phyloP scores from a whole-genome alignment of 1,140 invertebrate species.

The Steinernema feltiae region DNA sequence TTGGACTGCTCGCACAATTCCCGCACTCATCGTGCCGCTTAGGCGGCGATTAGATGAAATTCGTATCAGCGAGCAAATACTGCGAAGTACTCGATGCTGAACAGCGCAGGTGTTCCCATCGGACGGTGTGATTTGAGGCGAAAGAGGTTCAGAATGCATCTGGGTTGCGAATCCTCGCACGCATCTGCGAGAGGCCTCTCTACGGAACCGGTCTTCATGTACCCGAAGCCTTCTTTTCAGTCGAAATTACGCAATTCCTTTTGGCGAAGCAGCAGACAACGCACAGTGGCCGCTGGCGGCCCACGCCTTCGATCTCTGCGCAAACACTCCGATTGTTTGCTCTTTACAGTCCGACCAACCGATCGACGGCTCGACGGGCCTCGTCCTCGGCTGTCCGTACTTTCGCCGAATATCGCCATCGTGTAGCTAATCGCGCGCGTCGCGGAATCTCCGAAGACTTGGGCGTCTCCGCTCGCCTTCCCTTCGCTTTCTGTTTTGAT shows the following conservation, averaged over 20 bases:
- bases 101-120: too few relatives aligned
- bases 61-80: too few relatives aligned
- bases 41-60: too few relatives aligned
- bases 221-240: not conserved
- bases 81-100: too few relatives aligned
- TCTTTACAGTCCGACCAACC: conserved; percentile 12
- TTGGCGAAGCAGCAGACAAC: not conserved
- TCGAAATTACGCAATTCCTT: not conserved
- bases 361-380: too few relatives aligned
- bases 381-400: not conserved
- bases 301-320: conserved; percentile 9
- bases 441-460: not conserved
- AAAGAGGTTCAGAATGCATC: too few relatives aligned
- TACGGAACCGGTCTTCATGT: not conserved
- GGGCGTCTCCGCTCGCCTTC: not conserved
- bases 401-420: not conserved
- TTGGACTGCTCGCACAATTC: too few relatives aligned
- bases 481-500: not conserved
- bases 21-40: too few relatives aligned
- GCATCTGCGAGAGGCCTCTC: too few relatives aligned
- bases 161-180: too few relatives aligned
- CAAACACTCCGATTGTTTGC: conserved; percentile 4
- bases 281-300: conserved; percentile 7
- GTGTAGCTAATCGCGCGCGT: not conserved
- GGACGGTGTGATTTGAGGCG: too few relatives aligned